A percentile compares a stretch with the other conserved stretches of the same genome.
phyloP scores from a whole-genome alignment of 2,888 invertebrate genomes.

The Chaitophorus viminalis region DNA sequence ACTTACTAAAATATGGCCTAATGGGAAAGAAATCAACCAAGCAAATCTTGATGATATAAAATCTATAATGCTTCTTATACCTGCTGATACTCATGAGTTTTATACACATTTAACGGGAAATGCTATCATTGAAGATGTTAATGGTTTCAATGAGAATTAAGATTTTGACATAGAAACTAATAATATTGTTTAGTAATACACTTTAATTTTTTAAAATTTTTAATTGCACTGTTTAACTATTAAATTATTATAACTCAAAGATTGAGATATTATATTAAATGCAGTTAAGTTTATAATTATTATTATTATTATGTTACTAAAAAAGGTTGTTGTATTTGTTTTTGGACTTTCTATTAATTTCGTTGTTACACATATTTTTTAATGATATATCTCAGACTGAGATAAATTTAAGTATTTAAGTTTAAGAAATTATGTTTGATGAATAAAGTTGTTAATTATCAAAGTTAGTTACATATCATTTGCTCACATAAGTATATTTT shows the following conservation, averaged over 20 bases:
- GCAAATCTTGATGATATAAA: constrained; percentile 38
- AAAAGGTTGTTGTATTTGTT: too few relatives aligned
- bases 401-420: constrained; percentile 10
- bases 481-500: constrained; percentile 13
- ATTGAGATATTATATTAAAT: constrained; percentile 21
- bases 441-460: constrained; percentile 16
- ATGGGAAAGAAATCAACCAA: constrained; percentile 27
- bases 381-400: constrained; percentile 12
- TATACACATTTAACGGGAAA: constrained; percentile 21
- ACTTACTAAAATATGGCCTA: constrained; percentile 38
- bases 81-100: constrained; percentile 25
- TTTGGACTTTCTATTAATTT: background rate
- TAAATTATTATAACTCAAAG: constrained; percentile 25
- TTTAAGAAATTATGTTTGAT: constrained; percentile 7
- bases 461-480: constrained; percentile 29
- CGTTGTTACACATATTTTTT: constrained; percentile 25
- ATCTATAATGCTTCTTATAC: constrained; percentile 39
- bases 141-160: background rate
- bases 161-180: constrained; percentile 36
- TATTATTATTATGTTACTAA: background rate
- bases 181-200: constrained; percentile 30
- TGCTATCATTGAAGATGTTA: constrained; percentile 26
- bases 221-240: background rate
- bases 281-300: constrained; percentile 14
- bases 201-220: background rate